Evolutionary conservation across 2,888 invertebrate species (phyloP), one percentile per base, ranked within the genome.

Genomic region (Pheosia tremula): DNA sequence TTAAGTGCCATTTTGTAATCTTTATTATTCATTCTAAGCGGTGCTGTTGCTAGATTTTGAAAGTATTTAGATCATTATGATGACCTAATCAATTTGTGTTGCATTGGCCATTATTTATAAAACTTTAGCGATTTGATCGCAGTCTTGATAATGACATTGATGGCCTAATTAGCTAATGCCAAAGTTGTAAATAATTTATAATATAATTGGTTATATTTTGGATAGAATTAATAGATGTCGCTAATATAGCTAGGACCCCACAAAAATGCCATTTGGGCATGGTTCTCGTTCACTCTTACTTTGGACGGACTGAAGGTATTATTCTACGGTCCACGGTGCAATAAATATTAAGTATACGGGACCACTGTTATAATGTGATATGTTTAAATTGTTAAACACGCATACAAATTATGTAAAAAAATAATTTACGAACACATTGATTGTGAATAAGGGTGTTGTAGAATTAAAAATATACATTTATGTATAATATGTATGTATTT

Each of bases 161-260:
- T 43, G 52, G 73, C 50, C 24, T 10, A 56, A 61, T 85, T 86
- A 90, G 89, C 86, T 84, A 87, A 91, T 87, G 91, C 93, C 93
- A 93, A 93, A 93, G 93, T 88, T 93, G 89, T 92, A 89, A 81
- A 73, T 73, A 69, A 71, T 70, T 68, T 71, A 75, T 72, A 13
- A 41, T 45, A 56, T n/a, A 39, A 68, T 71, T 78, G 77, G 75
- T 70, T 80, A 74, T 77, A 73, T 75, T 68, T 75, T 80, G 72
- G 8, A 43, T 43, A 41, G 41, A 10, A 47, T n/a, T 47, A 47
- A 47, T 9, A 43, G 43, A 43, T 43, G 2, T 43, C 43, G 43
- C 43, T 43, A 43, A 43, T 43, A 7, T 8, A 8, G 9, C 9
- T 8, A 43, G 4, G 43, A 1, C 24, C 24, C 24, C 24, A 24